Percentiles rank a stretch among this genome's conserved stretches.
Evolutionary conservation across 2,113 vertebrate species (phyloP).

Genomic region (Labeo catla): DNA sequence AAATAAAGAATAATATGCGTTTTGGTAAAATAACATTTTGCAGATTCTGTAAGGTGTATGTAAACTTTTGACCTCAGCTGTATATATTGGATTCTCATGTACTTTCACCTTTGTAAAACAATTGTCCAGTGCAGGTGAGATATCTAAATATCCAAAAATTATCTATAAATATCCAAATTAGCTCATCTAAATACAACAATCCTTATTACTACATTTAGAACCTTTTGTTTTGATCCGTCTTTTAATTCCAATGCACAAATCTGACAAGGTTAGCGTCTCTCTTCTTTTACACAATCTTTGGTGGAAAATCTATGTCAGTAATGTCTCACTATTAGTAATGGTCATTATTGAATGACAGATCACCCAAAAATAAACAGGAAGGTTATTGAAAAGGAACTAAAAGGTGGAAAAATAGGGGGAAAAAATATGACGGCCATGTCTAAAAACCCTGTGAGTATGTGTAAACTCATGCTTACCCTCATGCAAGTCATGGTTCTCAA

Average conservation of each 20-base stretch:
- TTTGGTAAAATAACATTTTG: too few species aligned
- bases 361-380: background rate
- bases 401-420: background rate
- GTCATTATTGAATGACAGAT: conserved; percentile 7
- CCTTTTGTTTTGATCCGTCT: background rate
- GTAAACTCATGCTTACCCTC: background rate
- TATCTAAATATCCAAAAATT: background rate
- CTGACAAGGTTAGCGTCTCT: background rate
- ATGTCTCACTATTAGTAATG: conserved; percentile 22
- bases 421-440: background rate
- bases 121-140: background rate
- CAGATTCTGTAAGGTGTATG: too few species aligned
- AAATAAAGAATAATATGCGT: too few species aligned
- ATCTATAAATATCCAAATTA: background rate
- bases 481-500: background rate
- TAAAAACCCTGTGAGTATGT: background rate
- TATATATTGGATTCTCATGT: background rate
- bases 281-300: background rate
- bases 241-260: background rate
- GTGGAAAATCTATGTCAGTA: background rate
- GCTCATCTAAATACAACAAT: background rate
- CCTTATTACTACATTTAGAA: background rate
- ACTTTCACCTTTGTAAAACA: background rate
- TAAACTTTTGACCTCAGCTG: background rate
- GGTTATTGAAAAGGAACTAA: background rate